These are phyloP conservation scores for Liparis tanakae DNA, from an alignment of 2,797 vertebrate genomes.

Conservation along the genomic window DNA sequence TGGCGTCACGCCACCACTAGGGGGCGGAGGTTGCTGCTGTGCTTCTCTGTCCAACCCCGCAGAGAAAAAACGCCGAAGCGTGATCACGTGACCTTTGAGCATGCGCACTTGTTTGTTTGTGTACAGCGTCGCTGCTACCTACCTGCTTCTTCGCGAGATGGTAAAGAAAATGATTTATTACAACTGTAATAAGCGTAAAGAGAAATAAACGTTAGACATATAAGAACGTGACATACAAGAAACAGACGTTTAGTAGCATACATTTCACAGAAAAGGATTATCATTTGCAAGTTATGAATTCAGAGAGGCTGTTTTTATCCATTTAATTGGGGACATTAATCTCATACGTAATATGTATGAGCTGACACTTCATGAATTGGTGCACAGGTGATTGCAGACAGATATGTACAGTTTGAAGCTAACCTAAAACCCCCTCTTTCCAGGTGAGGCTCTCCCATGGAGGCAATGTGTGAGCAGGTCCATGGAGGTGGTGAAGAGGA, in stretches of 20 bases:
- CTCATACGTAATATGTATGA: too few relatives aligned
- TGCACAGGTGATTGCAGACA: background rate
- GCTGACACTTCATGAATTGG: too few relatives aligned
- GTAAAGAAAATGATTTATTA: constrained; percentile 6
- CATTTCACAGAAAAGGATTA: background rate
- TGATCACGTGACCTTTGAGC: constrained; percentile 13
- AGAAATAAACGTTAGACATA: too few relatives aligned
- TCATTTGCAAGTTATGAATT: background rate
- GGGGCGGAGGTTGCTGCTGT: constrained; percentile 14
- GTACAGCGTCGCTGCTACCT: background rate
- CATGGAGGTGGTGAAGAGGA: constrained; percentile 8
- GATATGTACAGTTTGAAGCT: background rate
- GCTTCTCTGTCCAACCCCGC: background rate
- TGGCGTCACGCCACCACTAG: constrained; percentile 19
- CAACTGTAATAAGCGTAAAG: background rate
- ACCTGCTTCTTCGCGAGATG: background rate
- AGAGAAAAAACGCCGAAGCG: background rate
- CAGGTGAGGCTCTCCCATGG: constrained; percentile 55
- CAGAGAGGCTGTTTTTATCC: background rate
- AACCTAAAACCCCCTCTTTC: background rate
- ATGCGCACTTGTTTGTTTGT: constrained; percentile 33
- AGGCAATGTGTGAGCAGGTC: constrained; percentile 18
- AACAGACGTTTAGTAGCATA: background rate
- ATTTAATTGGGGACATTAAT: background rate
- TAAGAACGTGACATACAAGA: too few relatives aligned